Evolutionary conservation across 2,888 invertebrate species (phyloP).

Genomic region (Lasioglossum vierecki): DNA sequence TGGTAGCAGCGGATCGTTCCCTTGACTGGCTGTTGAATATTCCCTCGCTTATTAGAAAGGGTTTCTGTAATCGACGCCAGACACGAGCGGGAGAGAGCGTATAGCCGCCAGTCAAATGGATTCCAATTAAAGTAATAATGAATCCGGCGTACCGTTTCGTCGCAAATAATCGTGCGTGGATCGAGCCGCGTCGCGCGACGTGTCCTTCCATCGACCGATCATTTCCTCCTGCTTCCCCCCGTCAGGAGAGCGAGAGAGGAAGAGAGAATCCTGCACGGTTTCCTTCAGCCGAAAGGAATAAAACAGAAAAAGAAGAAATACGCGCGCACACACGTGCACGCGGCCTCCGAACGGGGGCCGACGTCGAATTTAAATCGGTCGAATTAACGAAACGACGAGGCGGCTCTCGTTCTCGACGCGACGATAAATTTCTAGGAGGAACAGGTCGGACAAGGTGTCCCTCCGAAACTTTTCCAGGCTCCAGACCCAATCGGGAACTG

Average conservation of each 20-base stretch:
- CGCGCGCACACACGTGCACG: background rate
- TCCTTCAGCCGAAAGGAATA: background rate
- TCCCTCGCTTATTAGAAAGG: constrained; percentile 69
- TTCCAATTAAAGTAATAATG: constrained; percentile 66
- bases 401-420: constrained; percentile 41
- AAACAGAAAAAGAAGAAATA: constrained; percentile 2
- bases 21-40: constrained; percentile 69
- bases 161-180: constrained; percentile 48
- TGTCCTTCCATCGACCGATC: constrained; percentile 34
- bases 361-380: constrained; percentile 57
- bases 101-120: constrained; percentile 54
- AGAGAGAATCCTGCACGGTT: background rate
- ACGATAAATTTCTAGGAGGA: constrained; percentile 50
- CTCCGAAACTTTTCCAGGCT: constrained; percentile 23
- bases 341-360: constrained; percentile 20
- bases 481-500: background rate
- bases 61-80: constrained; percentile 70
- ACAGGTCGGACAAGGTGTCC: constrained; percentile 33
- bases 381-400: constrained; percentile 57
- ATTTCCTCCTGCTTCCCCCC: background rate
- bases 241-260: background rate
- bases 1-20: constrained; percentile 66
- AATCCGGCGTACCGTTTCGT: constrained; percentile 50
- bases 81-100: constrained; percentile 46
- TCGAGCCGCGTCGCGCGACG: constrained; percentile 36